These are phyloP conservation scores for Melinaea marsaeus DNA, from an alignment of 2,888 invertebrate genomes.

Conservation along the genomic window DNA sequence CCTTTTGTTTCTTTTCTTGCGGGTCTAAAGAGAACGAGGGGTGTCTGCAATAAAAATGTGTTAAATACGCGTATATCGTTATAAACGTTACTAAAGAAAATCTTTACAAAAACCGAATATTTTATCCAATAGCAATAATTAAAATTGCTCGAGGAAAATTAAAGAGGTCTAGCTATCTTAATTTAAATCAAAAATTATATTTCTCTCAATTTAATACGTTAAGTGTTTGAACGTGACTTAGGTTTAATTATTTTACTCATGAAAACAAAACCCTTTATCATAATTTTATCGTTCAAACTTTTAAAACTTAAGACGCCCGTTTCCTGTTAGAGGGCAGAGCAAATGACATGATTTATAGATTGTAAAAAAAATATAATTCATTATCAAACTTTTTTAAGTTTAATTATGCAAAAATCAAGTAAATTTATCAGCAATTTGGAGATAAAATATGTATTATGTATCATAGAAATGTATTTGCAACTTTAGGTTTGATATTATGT, in stretches of 20 bases:
- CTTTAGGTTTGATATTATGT: constrained; percentile 60
- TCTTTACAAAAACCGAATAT: constrained; percentile 46
- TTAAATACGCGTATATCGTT: constrained; percentile 53
- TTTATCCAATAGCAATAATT: constrained; percentile 59
- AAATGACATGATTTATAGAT: constrained; percentile 54
- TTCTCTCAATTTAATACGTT: constrained; percentile 48
- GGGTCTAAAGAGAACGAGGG: constrained; percentile 59
- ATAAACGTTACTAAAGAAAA: constrained; percentile 49
- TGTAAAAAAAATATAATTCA: constrained; percentile 45
- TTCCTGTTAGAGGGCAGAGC: constrained; percentile 58
- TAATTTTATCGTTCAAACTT: constrained; percentile 66
- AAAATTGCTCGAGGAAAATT: constrained; percentile 50
- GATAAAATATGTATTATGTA: constrained; percentile 13
- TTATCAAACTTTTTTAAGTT: constrained; percentile 27
- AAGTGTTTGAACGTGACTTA: constrained; percentile 57
- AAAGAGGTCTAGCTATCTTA: constrained; percentile 1
- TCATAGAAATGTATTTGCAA: constrained; percentile 36
- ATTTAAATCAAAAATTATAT: constrained; percentile 37
- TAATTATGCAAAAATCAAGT: constrained; percentile 1
- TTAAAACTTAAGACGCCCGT: constrained; percentile 58
- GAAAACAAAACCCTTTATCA: constrained; percentile 71
- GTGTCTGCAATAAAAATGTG: constrained; percentile 54
- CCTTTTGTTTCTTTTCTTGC: constrained; percentile 64
- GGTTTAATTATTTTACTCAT: constrained; percentile 60
- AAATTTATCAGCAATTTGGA: constrained; percentile 25